phyloP scores from a whole-genome alignment of 35 echinoderm and acorn worm species.

The Lytechinus variegatus region DNA sequence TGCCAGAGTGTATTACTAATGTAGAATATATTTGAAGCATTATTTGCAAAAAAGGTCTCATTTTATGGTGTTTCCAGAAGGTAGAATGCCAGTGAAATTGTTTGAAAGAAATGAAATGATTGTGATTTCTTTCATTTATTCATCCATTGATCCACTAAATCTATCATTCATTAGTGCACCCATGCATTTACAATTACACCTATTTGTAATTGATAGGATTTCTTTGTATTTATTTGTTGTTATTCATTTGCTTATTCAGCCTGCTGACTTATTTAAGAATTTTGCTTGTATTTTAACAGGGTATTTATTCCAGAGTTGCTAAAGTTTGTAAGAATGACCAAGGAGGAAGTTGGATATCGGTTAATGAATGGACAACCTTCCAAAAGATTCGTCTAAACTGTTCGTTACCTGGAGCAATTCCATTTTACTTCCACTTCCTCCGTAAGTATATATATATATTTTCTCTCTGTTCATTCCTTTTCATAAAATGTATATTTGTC shows the following conservation, averaged over 20 bases:
- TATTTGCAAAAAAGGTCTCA: neutral
- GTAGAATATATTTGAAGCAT: neutral
- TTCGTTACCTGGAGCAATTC: constrained; percentile 85
- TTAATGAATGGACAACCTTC: constrained; percentile 75
- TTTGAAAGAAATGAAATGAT: no score
- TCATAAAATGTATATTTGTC: no score
- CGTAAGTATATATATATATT: constrained; percentile 70
- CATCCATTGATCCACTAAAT: no score
- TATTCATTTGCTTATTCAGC: neutral
- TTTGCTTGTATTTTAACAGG: constrained; percentile 44
- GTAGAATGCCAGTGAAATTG: neutral
- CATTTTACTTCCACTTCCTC: constrained; percentile 96
- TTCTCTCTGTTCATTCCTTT: neutral
- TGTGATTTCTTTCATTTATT: no score
- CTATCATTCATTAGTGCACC: neutral
- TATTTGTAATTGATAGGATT: no score
- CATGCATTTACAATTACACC: no score
- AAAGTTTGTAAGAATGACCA: constrained; percentile 91
- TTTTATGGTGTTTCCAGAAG: neutral
- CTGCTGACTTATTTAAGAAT: no score
- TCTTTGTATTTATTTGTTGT: neutral
- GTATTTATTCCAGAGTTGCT: constrained; percentile 79
- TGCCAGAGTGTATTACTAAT: neutral
- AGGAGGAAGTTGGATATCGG: constrained; percentile 68
- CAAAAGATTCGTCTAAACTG: constrained; percentile 94